phyloP scores from a whole-genome alignment of 2,113 vertebrate genomes.

The Brachyistius frenatus region DNA sequence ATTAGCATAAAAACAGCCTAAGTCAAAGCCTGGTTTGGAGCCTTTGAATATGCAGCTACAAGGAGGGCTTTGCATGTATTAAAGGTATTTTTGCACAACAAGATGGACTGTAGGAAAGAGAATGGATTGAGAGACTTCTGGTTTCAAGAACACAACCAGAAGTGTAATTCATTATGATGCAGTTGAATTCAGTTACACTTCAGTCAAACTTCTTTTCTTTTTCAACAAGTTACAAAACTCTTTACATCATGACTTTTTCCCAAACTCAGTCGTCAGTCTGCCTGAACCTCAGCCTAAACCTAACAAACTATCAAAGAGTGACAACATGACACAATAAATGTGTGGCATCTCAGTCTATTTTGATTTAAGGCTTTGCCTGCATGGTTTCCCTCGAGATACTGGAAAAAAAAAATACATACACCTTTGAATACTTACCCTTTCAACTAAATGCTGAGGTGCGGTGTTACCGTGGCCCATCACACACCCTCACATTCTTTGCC shows the following conservation, averaged over 20 bases:
- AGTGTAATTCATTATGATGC: neutral
- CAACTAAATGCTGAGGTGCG: constrained; percentile 29
- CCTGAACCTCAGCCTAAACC: neutral
- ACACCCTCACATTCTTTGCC: constrained; percentile 18
- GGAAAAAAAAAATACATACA: neutral
- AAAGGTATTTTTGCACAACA: no score
- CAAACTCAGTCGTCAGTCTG: neutral
- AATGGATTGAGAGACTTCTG: neutral
- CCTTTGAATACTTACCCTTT: constrained; percentile 30
- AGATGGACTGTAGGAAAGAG: neutral
- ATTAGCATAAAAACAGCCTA: no score
- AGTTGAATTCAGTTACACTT: neutral
- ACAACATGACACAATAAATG: constrained; percentile 7
- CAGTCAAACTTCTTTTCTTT: no score
- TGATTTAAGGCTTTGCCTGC: constrained; percentile 3
- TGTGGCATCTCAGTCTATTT: constrained; percentile 1
- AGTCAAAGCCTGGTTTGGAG: no score
- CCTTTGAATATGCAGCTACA: no score
- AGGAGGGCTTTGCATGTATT: no score
- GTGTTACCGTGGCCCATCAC: constrained; percentile 41
- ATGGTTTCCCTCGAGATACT: neutral
- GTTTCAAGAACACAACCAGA: neutral
- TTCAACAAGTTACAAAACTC: no score
- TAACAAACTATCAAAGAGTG: neutral
- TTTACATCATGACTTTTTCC: neutral